Evolutionary conservation across 2,113 vertebrate species (phyloP), one percentile per base, ranked within the genome.

Genomic region (Tichodroma muraria): DNA sequence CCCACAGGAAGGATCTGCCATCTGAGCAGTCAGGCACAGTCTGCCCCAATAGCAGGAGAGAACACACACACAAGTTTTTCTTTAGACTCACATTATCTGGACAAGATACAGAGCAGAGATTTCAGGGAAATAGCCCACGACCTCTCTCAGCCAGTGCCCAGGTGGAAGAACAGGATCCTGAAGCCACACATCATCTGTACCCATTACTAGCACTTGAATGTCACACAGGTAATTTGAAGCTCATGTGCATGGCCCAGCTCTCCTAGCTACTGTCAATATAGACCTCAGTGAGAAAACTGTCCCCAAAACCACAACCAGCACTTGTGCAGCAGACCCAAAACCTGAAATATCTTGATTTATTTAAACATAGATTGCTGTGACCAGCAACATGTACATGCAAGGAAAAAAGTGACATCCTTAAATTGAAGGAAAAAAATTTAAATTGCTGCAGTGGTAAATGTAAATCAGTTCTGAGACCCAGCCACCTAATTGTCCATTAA

Each of bases 401-500:
- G 27, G 35, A 61, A 89, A 81, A 77, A 66, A 27, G 56, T 37
- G 22, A 47, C 61, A 80, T 47, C 18, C 42, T 50, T 80, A 78
- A 90, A 83, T 3, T 56, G 40, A 27, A 93, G 47, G 60, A 15
- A 86, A 95, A 90, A 88, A 56, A 64, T 60, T 90, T 40, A 83
- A 93, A 73, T 64, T 88, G 73, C 59, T 95, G 63, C 65, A 90
- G 52, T 84, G 54, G 64, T 77, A 94, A 92, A 94, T 66, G 54
- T 91, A 95, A 96, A 95, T 91, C 81, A 84, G 57, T 93, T 95
- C 91, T 91, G 80, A 96, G 90, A 70, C 38, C 38, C 44, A 94
- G 76, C 47, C 76, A 95, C 72, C 84, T 95, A 96, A 93, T 57
- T 94, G 78, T 95, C 90, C 93, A 96, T 96, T 97, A 95, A 92